phyloP scores from a whole-genome alignment of 2,113 vertebrate genomes.

The Orthonyx spaldingii region DNA sequence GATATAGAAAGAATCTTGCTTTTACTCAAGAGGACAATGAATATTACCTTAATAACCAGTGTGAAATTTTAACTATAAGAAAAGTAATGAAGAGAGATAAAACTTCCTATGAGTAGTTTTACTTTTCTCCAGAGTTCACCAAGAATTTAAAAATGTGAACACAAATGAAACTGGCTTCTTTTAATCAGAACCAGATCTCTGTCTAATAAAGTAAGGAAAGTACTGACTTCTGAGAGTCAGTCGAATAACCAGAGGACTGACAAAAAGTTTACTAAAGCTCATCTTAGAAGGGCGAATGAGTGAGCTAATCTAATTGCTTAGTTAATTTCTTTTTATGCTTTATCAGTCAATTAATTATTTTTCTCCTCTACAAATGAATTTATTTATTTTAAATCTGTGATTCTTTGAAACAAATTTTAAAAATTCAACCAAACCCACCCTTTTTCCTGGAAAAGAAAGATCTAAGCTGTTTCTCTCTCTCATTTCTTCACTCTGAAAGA shows the following conservation, averaged over 20 bases:
- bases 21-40: neutral
- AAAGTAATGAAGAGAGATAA: neutral
- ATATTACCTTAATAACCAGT: neutral
- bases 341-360: neutral
- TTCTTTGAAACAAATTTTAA: neutral
- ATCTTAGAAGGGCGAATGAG: fast-evolving
- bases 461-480: neutral
- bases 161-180: neutral
- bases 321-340: neutral
- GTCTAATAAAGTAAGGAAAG: neutral
- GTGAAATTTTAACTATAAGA: neutral
- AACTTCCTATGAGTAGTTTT: neutral
- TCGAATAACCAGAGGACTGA: neutral
- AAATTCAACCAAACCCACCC: fast-evolving
- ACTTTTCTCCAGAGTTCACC: neutral
- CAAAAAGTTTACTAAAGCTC: neutral
- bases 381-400: neutral
- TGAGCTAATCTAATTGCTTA: neutral
- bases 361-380: neutral
- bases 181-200: neutral
- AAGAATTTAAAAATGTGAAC: neutral
- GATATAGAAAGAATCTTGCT: neutral
- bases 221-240: neutral
- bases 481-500: neutral
- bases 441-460: neutral